phyloP scores from a whole-genome alignment of 2,113 vertebrate species.

The Melierax canorus region DNA sequence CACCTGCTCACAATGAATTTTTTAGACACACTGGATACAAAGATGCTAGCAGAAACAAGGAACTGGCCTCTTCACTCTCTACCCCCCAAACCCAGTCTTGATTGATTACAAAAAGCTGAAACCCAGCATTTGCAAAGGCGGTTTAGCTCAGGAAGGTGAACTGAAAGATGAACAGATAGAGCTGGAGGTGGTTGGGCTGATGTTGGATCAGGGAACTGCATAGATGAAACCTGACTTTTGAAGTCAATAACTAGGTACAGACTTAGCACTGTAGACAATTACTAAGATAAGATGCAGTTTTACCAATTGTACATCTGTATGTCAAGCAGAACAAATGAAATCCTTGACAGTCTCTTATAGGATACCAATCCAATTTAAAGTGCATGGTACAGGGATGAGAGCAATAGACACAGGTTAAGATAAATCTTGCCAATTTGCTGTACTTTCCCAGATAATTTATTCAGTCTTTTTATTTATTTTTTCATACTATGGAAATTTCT shows the following conservation, averaged over 20 bases:
- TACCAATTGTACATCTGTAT: conserved; percentile 52
- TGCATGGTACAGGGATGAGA: background rate
- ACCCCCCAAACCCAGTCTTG: background rate
- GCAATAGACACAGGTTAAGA: conserved; percentile 29
- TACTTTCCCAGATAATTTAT: conserved; percentile 33
- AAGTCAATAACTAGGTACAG: conserved; percentile 56
- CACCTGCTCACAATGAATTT: background rate
- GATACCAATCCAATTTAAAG: conserved; percentile 65
- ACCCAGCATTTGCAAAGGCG: background rate
- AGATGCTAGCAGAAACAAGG: background rate
- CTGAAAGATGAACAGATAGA: background rate
- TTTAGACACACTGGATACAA: background rate
- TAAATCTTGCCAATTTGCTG: conserved; percentile 23
- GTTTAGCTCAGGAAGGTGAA: background rate
- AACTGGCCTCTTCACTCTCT: background rate
- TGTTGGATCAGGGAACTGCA: background rate
- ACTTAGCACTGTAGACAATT: conserved; percentile 49
- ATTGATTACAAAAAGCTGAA: background rate
- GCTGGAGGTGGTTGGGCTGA: background rate
- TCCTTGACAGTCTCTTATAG: conserved; percentile 54
- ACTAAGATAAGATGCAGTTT: conserved; percentile 63
- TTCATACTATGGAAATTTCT: background rate
- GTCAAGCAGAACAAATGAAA: conserved; percentile 68
- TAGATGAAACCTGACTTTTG: conserved; percentile 27
- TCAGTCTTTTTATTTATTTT: conserved; percentile 32